phyloP scores from a whole-genome alignment of 1,140 invertebrate genomes.

The Chionoecetes opilio region DNA sequence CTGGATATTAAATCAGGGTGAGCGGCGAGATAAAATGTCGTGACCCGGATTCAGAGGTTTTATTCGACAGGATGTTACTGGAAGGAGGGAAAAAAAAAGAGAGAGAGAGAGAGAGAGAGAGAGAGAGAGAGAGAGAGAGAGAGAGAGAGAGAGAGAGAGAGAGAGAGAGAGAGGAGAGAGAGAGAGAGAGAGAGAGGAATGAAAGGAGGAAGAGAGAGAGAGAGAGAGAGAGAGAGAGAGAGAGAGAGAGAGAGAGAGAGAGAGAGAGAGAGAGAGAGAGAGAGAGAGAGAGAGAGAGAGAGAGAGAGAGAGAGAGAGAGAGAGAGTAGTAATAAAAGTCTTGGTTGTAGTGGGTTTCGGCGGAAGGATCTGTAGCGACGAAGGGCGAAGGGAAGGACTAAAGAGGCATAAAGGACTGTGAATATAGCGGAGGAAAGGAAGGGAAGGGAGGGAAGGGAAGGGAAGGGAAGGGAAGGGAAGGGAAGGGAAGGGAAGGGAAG shows the following conservation, averaged over 20 bases:
- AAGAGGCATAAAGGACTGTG: background rate
- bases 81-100: too few relatives aligned
- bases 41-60: slow-evolving; percentile 16
- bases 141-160: too few relatives aligned
- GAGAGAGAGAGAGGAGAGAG: background rate
- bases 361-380: background rate
- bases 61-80: background rate
- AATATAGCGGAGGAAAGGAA: too few relatives aligned
- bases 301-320: background rate
- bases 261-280: background rate
- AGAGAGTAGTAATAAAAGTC: too few relatives aligned
- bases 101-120: too few relatives aligned
- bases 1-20: slow-evolving; percentile 19
- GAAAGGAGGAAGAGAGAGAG: background rate
- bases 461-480: too few relatives aligned
- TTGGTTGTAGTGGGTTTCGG: too few relatives aligned
- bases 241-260: background rate
- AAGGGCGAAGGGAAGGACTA: background rate
- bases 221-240: background rate
- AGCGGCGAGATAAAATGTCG: background rate
- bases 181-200: background rate
- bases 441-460: background rate
- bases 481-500: too few relatives aligned
- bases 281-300: background rate
- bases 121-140: too few relatives aligned